Evolutionary conservation across 2,113 vertebrate genomes (phyloP), one percentile per base, ranked within the genome.

Genomic region (Neomonachus schauinslandi): DNA sequence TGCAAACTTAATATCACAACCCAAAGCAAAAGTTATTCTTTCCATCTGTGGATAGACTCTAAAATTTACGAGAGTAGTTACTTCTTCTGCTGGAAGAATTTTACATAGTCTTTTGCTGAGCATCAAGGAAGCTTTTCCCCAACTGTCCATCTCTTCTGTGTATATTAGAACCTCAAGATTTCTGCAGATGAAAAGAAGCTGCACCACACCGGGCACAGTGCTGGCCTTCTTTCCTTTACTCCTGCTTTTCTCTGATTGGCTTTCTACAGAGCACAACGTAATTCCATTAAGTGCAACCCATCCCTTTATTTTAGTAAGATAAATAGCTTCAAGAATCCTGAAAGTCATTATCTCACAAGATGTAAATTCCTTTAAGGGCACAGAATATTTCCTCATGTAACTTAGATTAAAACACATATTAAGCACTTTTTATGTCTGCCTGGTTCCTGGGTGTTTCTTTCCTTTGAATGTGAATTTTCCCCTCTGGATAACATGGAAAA

Each of bases 211-310:
- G 26, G 15, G 39, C 61, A 90, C 28, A 51, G 67, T 31, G 13
- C 19, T 81, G 67, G 74, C 57, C 55, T 89, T 31, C 13, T 82
- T 55, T 26, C 31, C 53, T 51, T 82, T 57, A 95, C 46, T 90
- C 49, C 86, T 89, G 65, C 21, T 88, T 90, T 90, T 85, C 42
- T 76, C 31, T 76, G 28, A 55, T 2, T 81, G 39, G 46, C 28
- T 72, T 96, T 96, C 91, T 93, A 91, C 7, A 92, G 21, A 93
- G 39, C 31, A 91, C 33, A 88, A 77, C 4, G 49, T 86, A 93
- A 89, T 96, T 91, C 24, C 39, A 28, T 51, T 92, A 87, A 90
- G 31, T 67, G 24, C 28, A 95, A 69, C 5, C n/a, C 18, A 96
- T 46, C 46, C 36, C 33, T 81, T 94, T 61, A 80, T 80, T 96